Evolutionary conservation across 2,113 vertebrate genomes (phyloP).

Genomic region (Mirza zaza): DNA sequence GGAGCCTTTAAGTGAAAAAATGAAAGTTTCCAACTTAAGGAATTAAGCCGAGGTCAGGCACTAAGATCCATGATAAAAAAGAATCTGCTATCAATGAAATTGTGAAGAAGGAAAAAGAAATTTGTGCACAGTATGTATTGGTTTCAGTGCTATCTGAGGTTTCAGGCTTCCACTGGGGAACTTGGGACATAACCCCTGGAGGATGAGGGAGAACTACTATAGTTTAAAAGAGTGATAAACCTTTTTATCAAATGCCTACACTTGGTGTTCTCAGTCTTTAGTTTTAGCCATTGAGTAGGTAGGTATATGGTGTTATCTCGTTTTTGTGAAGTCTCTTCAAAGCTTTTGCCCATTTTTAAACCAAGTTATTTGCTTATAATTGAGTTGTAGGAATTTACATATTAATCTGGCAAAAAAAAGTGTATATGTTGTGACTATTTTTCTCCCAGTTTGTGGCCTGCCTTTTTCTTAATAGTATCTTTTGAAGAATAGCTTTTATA

Average conservation of each 20-base stretch:
- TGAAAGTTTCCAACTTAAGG: neutral
- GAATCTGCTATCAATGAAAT: neutral
- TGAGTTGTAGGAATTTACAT: neutral
- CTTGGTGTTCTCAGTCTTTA: neutral
- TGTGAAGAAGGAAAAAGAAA: neutral
- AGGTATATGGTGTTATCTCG: neutral
- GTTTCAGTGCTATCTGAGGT: neutral
- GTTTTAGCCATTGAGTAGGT: neutral
- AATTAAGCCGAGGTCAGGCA: neutral
- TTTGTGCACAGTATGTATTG: neutral
- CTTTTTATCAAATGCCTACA: neutral
- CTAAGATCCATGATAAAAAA: neutral
- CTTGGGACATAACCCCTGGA: neutral
- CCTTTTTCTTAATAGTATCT: neutral
- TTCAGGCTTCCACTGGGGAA: neutral
- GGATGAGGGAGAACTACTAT: neutral
- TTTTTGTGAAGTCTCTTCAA: neutral
- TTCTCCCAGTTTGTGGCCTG: neutral
- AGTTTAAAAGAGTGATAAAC: neutral
- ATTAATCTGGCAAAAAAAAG: neutral
- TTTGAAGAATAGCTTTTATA: conserved; percentile 22
- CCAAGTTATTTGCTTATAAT: neutral
- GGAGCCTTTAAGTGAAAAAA: neutral
- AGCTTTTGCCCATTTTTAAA: neutral
- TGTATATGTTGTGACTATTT: neutral